Evolutionary conservation across 2,888 invertebrate species (phyloP).

Genomic region (Dascillus cervinus): DNA sequence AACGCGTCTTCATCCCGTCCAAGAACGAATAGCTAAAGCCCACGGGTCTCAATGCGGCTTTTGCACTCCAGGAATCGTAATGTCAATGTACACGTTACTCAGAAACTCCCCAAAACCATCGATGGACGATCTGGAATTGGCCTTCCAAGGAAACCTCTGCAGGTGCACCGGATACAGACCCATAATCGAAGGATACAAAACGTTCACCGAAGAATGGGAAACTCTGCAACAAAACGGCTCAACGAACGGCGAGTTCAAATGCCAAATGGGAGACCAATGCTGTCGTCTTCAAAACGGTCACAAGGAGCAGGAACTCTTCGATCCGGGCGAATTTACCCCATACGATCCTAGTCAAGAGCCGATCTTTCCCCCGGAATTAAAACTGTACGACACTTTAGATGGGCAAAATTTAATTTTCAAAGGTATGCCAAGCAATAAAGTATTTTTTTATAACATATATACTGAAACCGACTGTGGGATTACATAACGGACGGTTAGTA

Average conservation of each 20-base stretch:
- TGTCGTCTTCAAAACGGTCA: slow-evolving; percentile 43
- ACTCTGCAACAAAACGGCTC: slow-evolving; percentile 17
- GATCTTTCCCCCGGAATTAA: slow-evolving; percentile 88
- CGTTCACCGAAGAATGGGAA: slow-evolving; percentile 73
- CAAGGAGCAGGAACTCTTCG: slow-evolving; percentile 46
- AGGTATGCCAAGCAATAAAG: too few species aligned
- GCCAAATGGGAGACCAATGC: slow-evolving; percentile 61
- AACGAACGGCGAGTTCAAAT: slow-evolving; percentile 27
- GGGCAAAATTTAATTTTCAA: slow-evolving; percentile 53
- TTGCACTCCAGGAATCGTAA: slow-evolving; percentile 86
- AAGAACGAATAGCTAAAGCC: slow-evolving; percentile 79
- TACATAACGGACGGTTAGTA: too few species aligned
- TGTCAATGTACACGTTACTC: slow-evolving; percentile 91
- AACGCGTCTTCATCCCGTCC: slow-evolving; percentile 74
- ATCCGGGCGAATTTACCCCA: slow-evolving; percentile 57
- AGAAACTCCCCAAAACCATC: slow-evolving; percentile 64
- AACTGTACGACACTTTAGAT: slow-evolving; percentile 52
- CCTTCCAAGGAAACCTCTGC: slow-evolving; percentile 80
- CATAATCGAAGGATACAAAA: slow-evolving; percentile 83
- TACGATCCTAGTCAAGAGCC: slow-evolving; percentile 80
- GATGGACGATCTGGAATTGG: slow-evolving; percentile 68
- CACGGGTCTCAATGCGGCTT: slow-evolving; percentile 91
- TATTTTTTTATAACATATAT: too few species aligned
- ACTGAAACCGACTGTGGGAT: too few species aligned
- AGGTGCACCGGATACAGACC: slow-evolving; percentile 93